A percentile compares a stretch with the other conserved stretches of the same genome.
phyloP scores from a whole-genome alignment of 2,888 invertebrate species.

The Polietes domitor region DNA sequence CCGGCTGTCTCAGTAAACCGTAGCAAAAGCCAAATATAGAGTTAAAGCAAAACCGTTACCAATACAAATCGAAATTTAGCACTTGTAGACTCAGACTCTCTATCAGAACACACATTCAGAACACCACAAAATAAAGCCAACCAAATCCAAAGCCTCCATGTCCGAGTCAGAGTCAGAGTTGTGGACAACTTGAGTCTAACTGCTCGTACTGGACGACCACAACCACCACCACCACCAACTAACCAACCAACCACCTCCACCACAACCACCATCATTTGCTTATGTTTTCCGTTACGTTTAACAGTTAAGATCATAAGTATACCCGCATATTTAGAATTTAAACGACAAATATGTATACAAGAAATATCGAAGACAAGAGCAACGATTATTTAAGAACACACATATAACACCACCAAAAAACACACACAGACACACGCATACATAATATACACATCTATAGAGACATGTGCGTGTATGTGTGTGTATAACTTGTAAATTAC shows the following conservation, averaged over 20 bases:
- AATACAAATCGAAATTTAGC: conserved; percentile 30
- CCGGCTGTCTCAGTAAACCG: conserved; percentile 73
- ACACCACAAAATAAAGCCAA: conserved; percentile 57
- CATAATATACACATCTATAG: too few species aligned
- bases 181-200: conserved; percentile 45
- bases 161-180: conserved; percentile 27
- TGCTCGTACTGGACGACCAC: conserved; percentile 38
- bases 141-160: conserved; percentile 29
- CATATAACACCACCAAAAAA: conserved; percentile 63
- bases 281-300: conserved; percentile 26
- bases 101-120: conserved; percentile 45
- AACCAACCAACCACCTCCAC: neutral
- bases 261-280: conserved; percentile 14
- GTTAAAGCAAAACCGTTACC: conserved; percentile 15
- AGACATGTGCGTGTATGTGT: neutral
- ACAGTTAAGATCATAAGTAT: conserved; percentile 34
- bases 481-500: conserved; percentile 2
- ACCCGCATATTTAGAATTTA: neutral
- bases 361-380: neutral
- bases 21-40: conserved; percentile 43
- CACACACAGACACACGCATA: conserved; percentile 61
- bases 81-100: conserved; percentile 47
- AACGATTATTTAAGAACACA: conserved; percentile 35
- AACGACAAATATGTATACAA: neutral
- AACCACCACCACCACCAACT: conserved; percentile 38